Evolutionary conservation across 2,888 invertebrate species (phyloP), one percentile per base, ranked within the genome.

Genomic region (Automeris io): DNA sequence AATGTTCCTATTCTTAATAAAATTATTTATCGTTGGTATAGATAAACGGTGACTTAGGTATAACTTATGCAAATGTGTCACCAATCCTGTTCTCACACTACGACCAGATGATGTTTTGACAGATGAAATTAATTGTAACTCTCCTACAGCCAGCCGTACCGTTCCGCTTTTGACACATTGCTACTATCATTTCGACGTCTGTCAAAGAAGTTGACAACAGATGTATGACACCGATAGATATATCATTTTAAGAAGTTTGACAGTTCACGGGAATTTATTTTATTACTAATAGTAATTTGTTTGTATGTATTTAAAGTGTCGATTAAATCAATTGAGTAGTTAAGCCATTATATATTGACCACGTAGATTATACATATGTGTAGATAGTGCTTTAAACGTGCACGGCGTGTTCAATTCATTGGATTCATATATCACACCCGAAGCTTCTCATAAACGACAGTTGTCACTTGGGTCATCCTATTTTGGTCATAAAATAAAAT

Each of bases 61-160:
- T 61, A 66, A 66, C 54, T 66, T 73, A 72, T 71, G 73, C 57
- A 65, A 70, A 73, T 70, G 50, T 50, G 51, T 43, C 47, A 51
- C 50, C 52, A 58, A 58, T 58, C 59, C 57, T 54, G 48, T 45
- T 47, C 51, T 57, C 57, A 58, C 59, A 54, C 54, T 23, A 57
- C 51, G 51, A 51, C 49, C 47, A 43, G 47, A 49, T 51, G 51
- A 55, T 51, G 51, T 56, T 57, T 50, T 55, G 51, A 58, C 58
- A 46, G 54, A 43, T 44, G 35, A 49, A 53, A 63, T 63, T 57
- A 59, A 56, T 56, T 57, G 53, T 46, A 51, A 45, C 46, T 37
- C 37, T 39, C 35, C 18, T 35, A 41, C 38, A 29, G 36, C 35
- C 25, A 41, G 26, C 37, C 22, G 16, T 32, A 31, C 23, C 23